Conservation (phyloP, 1,140 invertebrate genomes). For the Elymnias hypermnestra region DNA sequence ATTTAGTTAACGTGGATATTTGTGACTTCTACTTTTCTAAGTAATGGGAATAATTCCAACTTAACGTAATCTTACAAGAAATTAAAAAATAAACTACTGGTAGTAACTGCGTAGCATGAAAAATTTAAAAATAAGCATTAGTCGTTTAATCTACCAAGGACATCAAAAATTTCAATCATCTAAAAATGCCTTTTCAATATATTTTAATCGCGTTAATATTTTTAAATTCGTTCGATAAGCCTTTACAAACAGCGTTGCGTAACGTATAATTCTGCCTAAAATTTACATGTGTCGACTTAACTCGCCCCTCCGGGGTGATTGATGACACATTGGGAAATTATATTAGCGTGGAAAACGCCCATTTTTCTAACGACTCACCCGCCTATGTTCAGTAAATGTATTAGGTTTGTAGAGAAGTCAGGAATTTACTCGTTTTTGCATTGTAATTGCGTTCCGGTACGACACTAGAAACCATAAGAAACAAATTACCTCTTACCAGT, state of each 20-base stretch:
- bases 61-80: too few species aligned
- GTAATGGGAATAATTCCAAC: too few species aligned
- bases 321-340: constrained; percentile 60
- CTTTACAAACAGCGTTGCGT: constrained; percentile 31
- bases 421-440: too few species aligned
- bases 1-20: too few species aligned
- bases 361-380: constrained; percentile 18
- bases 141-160: too few species aligned
- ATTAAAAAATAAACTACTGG: too few species aligned
- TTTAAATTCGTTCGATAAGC: constrained; percentile 10
- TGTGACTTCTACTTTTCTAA: too few species aligned
- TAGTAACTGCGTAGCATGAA: too few species aligned
- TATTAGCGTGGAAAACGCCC: constrained; percentile 43
- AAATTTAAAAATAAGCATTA: too few species aligned
- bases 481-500: too few species aligned
- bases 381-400: background rate
- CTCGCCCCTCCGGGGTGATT: constrained; percentile 55
- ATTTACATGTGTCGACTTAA: constrained; percentile 73
- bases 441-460: too few species aligned
- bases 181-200: background rate
- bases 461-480: too few species aligned
- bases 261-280: constrained; percentile 53
- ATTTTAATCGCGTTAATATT: background rate
- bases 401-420: background rate
- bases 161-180: background rate